Conservation (phyloP, 37 sponge, comb jelly and placozoan species). For the Oscarella lobularis region DNA sequence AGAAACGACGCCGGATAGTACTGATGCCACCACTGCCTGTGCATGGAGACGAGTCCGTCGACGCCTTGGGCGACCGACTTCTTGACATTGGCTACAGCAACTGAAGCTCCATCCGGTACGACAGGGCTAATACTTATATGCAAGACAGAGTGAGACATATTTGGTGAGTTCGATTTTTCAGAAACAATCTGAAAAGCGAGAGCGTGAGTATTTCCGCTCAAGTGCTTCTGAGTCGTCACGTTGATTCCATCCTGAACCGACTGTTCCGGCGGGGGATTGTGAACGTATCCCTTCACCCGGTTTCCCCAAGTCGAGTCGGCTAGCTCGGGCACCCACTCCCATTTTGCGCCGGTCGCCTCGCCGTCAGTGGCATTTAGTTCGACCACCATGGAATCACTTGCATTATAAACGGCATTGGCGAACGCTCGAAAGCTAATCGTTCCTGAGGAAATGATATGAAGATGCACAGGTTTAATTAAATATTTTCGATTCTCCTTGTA, state of each 20-base stretch:
- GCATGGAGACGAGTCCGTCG: background rate
- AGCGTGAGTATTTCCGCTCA: background rate
- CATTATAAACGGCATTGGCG: background rate
- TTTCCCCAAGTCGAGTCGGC: background rate
- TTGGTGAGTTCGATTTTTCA: background rate
- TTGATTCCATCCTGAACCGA: background rate
- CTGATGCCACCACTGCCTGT: background rate
- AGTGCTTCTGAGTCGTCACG: background rate
- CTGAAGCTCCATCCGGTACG: too few species aligned
- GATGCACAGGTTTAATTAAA: too few species aligned
- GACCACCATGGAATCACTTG: background rate
- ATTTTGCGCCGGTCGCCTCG: background rate
- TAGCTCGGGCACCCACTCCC: background rate
- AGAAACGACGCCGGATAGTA: slow-evolving; percentile 2
- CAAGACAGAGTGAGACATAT: background rate
- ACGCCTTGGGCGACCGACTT: background rate
- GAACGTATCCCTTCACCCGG: background rate
- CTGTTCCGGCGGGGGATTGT: background rate
- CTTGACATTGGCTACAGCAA: background rate
- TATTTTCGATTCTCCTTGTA: too few species aligned
- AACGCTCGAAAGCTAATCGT: background rate
- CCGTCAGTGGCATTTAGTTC: background rate
- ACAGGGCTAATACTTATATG: too few species aligned
- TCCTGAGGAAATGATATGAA: background rate
- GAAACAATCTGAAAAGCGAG: background rate